phyloP scores from a whole-genome alignment of 2,888 invertebrate species.

The Agrotis segetum region DNA sequence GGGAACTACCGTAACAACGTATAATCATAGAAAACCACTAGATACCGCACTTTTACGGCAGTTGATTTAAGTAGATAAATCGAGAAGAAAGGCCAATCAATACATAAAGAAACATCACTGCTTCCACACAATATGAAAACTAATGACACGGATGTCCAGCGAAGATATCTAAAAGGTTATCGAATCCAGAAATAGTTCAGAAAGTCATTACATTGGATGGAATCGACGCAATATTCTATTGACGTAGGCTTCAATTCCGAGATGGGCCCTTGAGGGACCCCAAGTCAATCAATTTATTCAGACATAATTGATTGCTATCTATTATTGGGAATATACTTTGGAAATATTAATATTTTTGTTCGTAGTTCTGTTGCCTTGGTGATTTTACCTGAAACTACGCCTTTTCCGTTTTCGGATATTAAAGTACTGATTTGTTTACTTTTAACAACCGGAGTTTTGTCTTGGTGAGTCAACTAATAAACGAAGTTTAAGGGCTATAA shows the following conservation, averaged over 20 bases:
- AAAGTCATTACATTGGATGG: slow-evolving; percentile 29
- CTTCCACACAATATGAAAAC: slow-evolving; percentile 21
- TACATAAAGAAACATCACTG: slow-evolving; percentile 10
- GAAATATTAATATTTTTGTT: slow-evolving; percentile 12
- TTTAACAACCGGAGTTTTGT: background rate
- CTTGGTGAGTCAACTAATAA: no score
- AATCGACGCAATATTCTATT: slow-evolving; percentile 34
- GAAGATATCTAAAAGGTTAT: slow-evolving; percentile 41
- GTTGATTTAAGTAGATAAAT: background rate
- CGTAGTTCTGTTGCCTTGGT: slow-evolving; percentile 28
- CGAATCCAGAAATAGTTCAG: slow-evolving; percentile 37
- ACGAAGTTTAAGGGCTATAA: slow-evolving; percentile 10
- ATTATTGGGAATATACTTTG: slow-evolving; percentile 7
- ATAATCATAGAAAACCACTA: background rate
- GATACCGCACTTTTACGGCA: background rate
- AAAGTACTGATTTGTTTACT: background rate
- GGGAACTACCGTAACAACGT: background rate
- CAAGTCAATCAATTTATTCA: slow-evolving; percentile 26
- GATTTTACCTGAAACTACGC: slow-evolving; percentile 11
- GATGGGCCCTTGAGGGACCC: slow-evolving; percentile 39
- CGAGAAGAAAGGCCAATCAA: background rate
- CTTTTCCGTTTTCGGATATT: background rate
- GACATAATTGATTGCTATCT: slow-evolving; percentile 24
- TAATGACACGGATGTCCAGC: slow-evolving; percentile 20
- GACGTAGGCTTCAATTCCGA: slow-evolving; percentile 30